Conservation (phyloP, 2,797 vertebrate species). For the Sebastes steindachneri region DNA sequence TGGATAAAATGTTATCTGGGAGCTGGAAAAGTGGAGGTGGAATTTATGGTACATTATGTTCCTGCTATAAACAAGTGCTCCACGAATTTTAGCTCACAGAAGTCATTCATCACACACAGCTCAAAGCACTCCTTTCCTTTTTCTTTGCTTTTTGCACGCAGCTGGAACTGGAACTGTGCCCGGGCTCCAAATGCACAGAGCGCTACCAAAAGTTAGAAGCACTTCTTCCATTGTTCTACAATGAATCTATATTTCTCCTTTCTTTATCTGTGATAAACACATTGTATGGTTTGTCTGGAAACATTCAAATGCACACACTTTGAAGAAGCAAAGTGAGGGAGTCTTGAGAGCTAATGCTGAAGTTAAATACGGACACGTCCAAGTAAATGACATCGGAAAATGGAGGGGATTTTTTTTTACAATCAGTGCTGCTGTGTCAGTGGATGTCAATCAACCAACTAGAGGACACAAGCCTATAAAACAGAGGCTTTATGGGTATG, state of each 20-base stretch:
- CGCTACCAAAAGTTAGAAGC: slow-evolving; percentile 15
- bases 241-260: slow-evolving; percentile 35
- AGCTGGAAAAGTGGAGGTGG: slow-evolving; percentile 70
- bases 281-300: slow-evolving; percentile 35
- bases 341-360: neutral
- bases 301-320: neutral
- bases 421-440: neutral
- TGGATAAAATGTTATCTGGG: slow-evolving; percentile 76
- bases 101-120: slow-evolving; percentile 68
- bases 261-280: slow-evolving; percentile 57
- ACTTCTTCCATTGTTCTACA: slow-evolving; percentile 41
- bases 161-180: slow-evolving; percentile 53
- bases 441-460: neutral
- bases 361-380: slow-evolving; percentile 26
- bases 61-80: slow-evolving; percentile 69
- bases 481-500: neutral
- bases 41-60: slow-evolving; percentile 82
- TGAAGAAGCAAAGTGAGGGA: neutral
- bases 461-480: neutral
- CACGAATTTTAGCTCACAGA: slow-evolving; percentile 54
- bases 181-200: slow-evolving; percentile 31
- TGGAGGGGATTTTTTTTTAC: neutral
- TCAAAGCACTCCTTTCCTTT: slow-evolving; percentile 49
- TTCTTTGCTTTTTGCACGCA: slow-evolving; percentile 28
- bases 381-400: neutral